These are phyloP conservation scores for Anthophora plumipes DNA, from an alignment of 2,888 invertebrate species.

Conservation along the genomic window DNA sequence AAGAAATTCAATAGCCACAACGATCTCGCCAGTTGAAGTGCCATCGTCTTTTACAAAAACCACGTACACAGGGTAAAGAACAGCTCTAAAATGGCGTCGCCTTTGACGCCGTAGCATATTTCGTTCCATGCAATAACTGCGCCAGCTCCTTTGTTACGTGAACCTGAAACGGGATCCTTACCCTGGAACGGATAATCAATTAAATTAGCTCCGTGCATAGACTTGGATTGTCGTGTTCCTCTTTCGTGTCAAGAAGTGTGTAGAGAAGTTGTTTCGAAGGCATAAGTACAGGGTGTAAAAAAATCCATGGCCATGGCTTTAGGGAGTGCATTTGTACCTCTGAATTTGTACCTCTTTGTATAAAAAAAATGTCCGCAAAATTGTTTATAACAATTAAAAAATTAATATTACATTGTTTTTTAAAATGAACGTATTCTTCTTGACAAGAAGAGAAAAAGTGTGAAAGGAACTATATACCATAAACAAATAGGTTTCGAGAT, in stretches of 20 bases:
- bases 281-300: no score
- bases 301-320: no score
- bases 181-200: slow-evolving; percentile 33
- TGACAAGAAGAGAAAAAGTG: no score
- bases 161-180: slow-evolving; percentile 35
- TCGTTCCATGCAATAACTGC: slow-evolving; percentile 57
- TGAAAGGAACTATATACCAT: no score
- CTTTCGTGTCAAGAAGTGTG: neutral
- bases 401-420: no score
- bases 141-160: slow-evolving; percentile 56
- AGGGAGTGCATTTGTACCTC: no score
- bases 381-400: no score
- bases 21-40: slow-evolving; percentile 43
- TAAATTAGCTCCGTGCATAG: slow-evolving; percentile 40
- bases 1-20: slow-evolving; percentile 64
- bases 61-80: slow-evolving; percentile 37
- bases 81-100: slow-evolving; percentile 35
- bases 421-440: no score
- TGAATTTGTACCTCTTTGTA: no score
- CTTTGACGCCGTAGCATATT: slow-evolving; percentile 51
- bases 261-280: no score
- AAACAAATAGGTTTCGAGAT: no score
- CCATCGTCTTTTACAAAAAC: slow-evolving; percentile 57
- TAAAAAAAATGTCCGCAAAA: no score
- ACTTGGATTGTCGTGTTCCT: neutral